A percentile compares a stretch with the other conserved stretches of the same genome.
phyloP scores from a whole-genome alignment of 30 jellyfish, hydroid and myxozoan species.

The Pseudorhiza aurosa region DNA sequence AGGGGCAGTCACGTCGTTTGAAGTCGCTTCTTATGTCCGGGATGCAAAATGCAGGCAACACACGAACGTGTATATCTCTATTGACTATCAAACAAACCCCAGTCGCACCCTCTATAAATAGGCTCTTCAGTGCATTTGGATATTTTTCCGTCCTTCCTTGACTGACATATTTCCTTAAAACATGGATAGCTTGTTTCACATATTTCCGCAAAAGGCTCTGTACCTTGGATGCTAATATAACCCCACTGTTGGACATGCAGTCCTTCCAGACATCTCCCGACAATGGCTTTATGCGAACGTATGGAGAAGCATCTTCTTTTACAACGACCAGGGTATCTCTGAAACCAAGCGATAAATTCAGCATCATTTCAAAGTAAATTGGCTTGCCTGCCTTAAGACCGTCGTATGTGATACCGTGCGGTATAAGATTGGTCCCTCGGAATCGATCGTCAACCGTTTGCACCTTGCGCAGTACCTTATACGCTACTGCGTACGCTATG shows the following conservation, averaged over 20 bases:
- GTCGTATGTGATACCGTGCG: constrained; percentile 85
- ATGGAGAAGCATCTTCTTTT: constrained; percentile 43
- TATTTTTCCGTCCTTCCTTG: constrained; percentile 67
- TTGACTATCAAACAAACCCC: constrained; percentile 57
- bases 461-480: constrained; percentile 78
- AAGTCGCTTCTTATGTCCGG: constrained; percentile 78
- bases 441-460: constrained; percentile 83
- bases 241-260: constrained; percentile 61
- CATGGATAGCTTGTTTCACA: constrained; percentile 84
- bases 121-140: constrained; percentile 58
- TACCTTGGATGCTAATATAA: constrained; percentile 64
- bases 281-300: constrained; percentile 68
- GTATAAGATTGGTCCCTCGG: constrained; percentile 72
- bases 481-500: constrained; percentile 70
- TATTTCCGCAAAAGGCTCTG: constrained; percentile 51
- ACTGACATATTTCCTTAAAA: constrained; percentile 70
- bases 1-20: constrained; percentile 68
- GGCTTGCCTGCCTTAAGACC: constrained; percentile 75
- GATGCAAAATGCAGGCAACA: constrained; percentile 77
- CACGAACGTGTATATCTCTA: constrained; percentile 57
- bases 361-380: constrained; percentile 74
- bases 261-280: constrained; percentile 66
- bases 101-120: constrained; percentile 63
- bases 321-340: constrained; percentile 56
- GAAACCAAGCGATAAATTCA: constrained; percentile 54